These are phyloP conservation scores for Monoplex corrugatus DNA, from an alignment of 2,888 invertebrate genomes.

Conservation along the genomic window DNA sequence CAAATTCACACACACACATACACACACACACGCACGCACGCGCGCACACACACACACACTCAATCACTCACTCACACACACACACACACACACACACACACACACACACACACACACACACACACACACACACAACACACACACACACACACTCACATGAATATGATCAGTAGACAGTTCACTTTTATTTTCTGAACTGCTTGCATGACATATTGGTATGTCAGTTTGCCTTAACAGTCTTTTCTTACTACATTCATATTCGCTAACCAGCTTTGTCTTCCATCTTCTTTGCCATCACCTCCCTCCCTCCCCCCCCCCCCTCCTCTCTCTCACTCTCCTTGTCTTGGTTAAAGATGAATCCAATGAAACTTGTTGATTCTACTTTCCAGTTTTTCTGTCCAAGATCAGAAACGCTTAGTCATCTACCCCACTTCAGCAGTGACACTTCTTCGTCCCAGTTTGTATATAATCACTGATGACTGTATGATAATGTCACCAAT, in stretches of 20 bases:
- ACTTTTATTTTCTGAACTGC: not conserved
- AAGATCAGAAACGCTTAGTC: too few relatives aligned
- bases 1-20: constrained; percentile 21
- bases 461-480: not conserved
- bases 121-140: not conserved
- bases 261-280: too few relatives aligned
- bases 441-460: too few relatives aligned
- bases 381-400: not conserved
- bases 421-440: too few relatives aligned
- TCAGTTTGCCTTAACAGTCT: too few relatives aligned
- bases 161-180: not conserved
- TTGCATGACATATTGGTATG: too few relatives aligned
- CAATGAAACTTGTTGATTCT: not conserved
- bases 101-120: not conserved
- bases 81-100: not conserved
- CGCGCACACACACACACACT: constrained; percentile 36
- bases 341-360: too few relatives aligned
- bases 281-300: too few relatives aligned
- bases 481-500: not conserved
- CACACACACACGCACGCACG: constrained; percentile 28
- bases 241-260: too few relatives aligned
- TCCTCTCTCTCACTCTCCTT: too few relatives aligned
- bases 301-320: too few relatives aligned
- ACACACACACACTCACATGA: not conserved
- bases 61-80: constrained; percentile 29